These are phyloP conservation scores for Drosophila quinaria DNA, from an alignment of 2,888 invertebrate genomes.

Conservation along the genomic window DNA sequence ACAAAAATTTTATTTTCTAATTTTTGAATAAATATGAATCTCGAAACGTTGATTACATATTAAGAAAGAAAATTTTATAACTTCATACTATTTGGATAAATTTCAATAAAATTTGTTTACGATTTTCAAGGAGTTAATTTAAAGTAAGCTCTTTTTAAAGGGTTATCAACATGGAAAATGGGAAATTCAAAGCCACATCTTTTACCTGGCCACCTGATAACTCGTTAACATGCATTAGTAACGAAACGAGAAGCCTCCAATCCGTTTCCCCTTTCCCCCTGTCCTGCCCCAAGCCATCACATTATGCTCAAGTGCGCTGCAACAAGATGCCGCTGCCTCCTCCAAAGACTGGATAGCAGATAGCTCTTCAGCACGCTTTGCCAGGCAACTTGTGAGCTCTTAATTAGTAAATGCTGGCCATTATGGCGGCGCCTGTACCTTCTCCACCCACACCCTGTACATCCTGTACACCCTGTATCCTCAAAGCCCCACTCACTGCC, in stretches of 20 bases:
- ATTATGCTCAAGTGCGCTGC: slow-evolving; percentile 46
- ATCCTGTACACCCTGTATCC: background rate
- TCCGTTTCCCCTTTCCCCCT: background rate
- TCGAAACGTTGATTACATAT: background rate
- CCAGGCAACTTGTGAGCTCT: slow-evolving; percentile 75
- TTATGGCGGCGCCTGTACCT: slow-evolving; percentile 67
- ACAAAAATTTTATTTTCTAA: background rate
- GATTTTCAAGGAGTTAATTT: slow-evolving; percentile 1
- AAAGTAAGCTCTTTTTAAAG: slow-evolving; percentile 16
- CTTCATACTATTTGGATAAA: background rate
- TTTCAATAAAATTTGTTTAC: background rate
- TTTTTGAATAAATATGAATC: background rate
- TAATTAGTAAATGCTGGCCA: slow-evolving; percentile 79
- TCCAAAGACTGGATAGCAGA: slow-evolving; percentile 52
- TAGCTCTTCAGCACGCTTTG: slow-evolving; percentile 69
- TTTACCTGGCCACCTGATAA: slow-evolving; percentile 69
- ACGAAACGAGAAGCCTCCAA: slow-evolving; percentile 42
- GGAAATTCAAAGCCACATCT: slow-evolving; percentile 40
- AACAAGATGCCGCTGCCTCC: slow-evolving; percentile 47
- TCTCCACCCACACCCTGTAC: background rate
- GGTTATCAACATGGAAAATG: slow-evolving; percentile 26
- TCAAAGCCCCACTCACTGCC: background rate
- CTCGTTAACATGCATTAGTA: slow-evolving; percentile 76
- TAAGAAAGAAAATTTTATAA: background rate
- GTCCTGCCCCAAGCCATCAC: slow-evolving; percentile 12